phyloP scores from a whole-genome alignment of 2,113 vertebrate species.

The Tragulus kanchil region DNA sequence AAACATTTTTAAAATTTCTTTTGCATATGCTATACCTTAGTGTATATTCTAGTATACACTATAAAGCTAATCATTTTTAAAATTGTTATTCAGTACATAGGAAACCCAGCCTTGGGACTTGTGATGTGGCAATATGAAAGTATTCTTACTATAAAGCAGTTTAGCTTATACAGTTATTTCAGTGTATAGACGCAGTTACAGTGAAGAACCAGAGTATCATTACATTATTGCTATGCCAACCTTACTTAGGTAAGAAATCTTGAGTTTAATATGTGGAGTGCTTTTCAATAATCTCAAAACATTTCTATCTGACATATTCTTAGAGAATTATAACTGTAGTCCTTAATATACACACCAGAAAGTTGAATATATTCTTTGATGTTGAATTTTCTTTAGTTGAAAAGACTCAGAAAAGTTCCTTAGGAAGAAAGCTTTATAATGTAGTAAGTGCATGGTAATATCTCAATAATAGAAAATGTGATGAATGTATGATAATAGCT shows the following conservation, averaged over 20 bases:
- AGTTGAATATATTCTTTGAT: not conserved
- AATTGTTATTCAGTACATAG: not conserved
- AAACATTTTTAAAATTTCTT: not conserved
- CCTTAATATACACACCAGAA: not conserved
- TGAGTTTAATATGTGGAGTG: not conserved
- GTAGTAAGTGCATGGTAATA: not conserved
- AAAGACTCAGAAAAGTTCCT: not conserved
- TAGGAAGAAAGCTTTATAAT: not conserved
- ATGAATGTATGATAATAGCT: not conserved
- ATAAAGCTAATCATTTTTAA: not conserved
- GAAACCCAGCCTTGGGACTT: not conserved
- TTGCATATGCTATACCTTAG: not conserved
- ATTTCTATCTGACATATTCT: slow-evolving; percentile 17
- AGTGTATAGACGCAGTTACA: not conserved
- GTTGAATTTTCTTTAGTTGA: slow-evolving; percentile 20
- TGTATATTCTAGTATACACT: not conserved
- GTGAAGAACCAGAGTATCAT: not conserved
- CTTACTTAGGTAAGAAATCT: not conserved
- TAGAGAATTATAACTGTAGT: not conserved
- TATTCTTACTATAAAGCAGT: not conserved
- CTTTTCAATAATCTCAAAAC: not conserved
- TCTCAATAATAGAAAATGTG: not conserved
- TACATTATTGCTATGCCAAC: not conserved
- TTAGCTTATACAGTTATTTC: not conserved
- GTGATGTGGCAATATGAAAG: not conserved